Evolutionary conservation across 2,797 vertebrate genomes (phyloP).

Genomic region (Premnoplex brunnescens): DNA sequence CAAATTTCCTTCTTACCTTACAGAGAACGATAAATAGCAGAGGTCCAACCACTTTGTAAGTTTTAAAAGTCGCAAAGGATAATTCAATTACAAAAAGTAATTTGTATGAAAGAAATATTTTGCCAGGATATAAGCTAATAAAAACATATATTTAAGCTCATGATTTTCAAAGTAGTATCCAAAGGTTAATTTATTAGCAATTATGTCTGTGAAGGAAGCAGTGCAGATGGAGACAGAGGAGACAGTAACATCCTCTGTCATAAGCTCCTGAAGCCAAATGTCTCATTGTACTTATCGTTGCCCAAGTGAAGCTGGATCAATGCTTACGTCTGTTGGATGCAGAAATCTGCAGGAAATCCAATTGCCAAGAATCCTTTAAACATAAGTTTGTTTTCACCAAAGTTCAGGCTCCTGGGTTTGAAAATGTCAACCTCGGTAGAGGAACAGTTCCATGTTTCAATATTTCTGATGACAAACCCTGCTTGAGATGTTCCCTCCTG

Average conservation of each 20-base stretch:
- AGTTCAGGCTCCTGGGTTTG: constrained; percentile 22
- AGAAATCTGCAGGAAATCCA: constrained; percentile 18
- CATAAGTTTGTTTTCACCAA: constrained; percentile 18
- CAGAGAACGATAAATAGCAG: constrained; percentile 10
- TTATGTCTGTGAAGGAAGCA: not conserved
- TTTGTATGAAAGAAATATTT: not conserved
- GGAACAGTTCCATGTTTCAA: not conserved
- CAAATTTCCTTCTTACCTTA: constrained; percentile 25
- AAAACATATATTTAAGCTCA: not conserved
- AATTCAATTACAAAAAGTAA: constrained; percentile 17
- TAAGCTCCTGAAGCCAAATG: constrained; percentile 1
- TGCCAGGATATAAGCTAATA: constrained; percentile 39
- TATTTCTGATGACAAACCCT: constrained; percentile 6
- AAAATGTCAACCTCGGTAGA: constrained; percentile 18
- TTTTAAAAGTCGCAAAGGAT: not conserved
- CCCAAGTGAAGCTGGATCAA: constrained; percentile 24
- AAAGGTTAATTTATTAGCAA: constrained; percentile 31
- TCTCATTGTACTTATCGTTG: not conserved
- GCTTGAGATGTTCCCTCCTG: constrained; percentile 24
- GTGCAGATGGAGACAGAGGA: constrained; percentile 18
- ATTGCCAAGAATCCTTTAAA: constrained; percentile 31
- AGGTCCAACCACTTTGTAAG: not conserved
- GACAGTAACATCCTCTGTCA: constrained; percentile 6
- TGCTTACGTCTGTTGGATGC: constrained; percentile 33
- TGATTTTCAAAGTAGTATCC: not conserved